Percentiles rank a stretch among this genome's conserved stretches.
phyloP scores from a whole-genome alignment of 2,113 vertebrate genomes.

The Atrichornis clamosus region DNA sequence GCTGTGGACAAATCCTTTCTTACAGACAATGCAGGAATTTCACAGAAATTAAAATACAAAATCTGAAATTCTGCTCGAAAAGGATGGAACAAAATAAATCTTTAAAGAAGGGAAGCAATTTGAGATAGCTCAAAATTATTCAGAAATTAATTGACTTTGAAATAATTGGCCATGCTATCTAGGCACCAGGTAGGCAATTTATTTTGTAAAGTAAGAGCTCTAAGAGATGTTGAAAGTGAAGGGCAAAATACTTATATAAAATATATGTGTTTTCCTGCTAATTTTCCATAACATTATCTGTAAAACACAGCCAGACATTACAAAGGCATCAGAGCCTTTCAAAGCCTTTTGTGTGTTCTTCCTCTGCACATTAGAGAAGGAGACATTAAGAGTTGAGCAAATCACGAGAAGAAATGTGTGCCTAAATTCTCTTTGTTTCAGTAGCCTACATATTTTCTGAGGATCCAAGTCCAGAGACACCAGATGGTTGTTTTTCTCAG shows the following conservation, averaged over 20 bases:
- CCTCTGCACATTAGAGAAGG: background rate
- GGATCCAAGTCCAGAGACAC: slow-evolving; percentile 6
- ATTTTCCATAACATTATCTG: background rate
- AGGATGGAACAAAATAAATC: background rate
- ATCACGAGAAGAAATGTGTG: background rate
- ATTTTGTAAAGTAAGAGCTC: background rate
- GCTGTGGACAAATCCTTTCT: background rate
- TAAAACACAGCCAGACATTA: background rate
- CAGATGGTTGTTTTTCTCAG: slow-evolving; percentile 50
- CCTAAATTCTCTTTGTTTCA: background rate
- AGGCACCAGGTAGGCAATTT: background rate
- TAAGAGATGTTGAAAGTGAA: background rate
- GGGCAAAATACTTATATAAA: background rate
- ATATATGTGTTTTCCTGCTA: background rate
- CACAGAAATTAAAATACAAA: background rate
- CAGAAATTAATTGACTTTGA: background rate
- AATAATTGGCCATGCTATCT: background rate
- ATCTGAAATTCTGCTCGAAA: background rate
- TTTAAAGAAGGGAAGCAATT: background rate
- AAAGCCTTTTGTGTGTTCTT: background rate
- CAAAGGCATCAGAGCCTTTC: background rate
- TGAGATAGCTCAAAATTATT: background rate
- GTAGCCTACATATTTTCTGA: background rate
- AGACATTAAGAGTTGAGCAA: background rate
- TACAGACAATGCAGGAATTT: background rate